Evolutionary conservation across 53 echinoderm and acorn worm species (phyloP).

Genomic region (Antedon mediterranea): DNA sequence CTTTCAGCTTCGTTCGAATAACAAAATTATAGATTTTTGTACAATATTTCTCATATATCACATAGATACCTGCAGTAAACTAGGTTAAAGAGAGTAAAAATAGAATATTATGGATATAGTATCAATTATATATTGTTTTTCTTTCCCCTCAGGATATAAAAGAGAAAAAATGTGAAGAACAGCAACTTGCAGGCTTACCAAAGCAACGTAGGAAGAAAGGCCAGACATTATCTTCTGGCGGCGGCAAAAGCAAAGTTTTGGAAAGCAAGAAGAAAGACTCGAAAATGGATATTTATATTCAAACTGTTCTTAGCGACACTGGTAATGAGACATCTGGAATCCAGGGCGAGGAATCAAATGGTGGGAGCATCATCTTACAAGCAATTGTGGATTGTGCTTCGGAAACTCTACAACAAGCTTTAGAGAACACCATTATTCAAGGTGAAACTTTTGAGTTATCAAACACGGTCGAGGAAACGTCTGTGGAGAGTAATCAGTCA

Average conservation of each 20-base stretch:
- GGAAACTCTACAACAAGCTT: not conserved
- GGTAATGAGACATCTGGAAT: not conserved
- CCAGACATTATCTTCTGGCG: not conserved
- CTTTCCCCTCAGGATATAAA: not conserved
- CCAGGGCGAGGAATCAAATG: not conserved
- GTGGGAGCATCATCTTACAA: not conserved
- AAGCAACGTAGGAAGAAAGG: not conserved
- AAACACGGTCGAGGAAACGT: not conserved
- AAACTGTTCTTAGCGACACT: not conserved
- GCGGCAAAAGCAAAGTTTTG: not conserved
- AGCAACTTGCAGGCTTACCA: not conserved
- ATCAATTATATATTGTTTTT: not conserved
- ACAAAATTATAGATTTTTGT: too few relatives aligned
- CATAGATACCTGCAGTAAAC: too few relatives aligned
- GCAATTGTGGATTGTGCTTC: not conserved
- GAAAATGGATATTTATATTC: not conserved
- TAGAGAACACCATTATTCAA: not conserved
- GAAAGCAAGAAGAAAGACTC: not conserved
- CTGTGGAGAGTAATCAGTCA: not conserved
- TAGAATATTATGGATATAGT: too few relatives aligned
- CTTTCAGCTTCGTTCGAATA: too few relatives aligned
- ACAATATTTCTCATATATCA: too few relatives aligned
- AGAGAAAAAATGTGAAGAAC: conserved; percentile 1
- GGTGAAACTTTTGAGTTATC: not conserved
- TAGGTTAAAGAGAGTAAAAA: too few relatives aligned